Conservation (phyloP, 2,113 vertebrate genomes). For the Ia io region DNA sequence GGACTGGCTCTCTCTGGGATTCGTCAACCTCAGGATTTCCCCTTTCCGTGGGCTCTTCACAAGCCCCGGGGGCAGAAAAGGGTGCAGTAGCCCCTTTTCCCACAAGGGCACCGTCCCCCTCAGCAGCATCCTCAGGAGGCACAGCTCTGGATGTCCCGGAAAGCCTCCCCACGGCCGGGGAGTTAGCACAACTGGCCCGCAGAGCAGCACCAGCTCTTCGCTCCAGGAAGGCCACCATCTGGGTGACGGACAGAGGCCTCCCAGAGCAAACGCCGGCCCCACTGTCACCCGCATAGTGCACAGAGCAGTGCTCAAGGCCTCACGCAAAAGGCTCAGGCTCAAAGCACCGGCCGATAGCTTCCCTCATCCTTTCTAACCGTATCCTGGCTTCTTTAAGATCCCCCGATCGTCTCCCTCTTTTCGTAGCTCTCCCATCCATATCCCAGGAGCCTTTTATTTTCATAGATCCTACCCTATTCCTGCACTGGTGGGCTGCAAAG, state of each 20-base stretch:
- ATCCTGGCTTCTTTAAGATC: constrained; percentile 83
- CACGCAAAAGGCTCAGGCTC: constrained; percentile 80
- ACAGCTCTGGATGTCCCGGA: constrained; percentile 72
- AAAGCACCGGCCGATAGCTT: constrained; percentile 70
- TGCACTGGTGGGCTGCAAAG: constrained; percentile 88
- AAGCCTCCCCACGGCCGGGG: constrained; percentile 59
- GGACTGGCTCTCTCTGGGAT: constrained; percentile 84
- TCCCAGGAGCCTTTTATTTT: constrained; percentile 91
- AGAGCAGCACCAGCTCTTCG: constrained; percentile 84
- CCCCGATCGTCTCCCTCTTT: constrained; percentile 87
- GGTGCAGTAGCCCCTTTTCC: constrained; percentile 40
- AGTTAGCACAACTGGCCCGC: constrained; percentile 76
- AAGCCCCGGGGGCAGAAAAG: constrained; percentile 12
- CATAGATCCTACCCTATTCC: constrained; percentile 80
- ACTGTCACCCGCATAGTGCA: constrained; percentile 68
- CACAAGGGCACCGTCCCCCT: too few relatives aligned
- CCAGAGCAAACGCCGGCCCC: constrained; percentile 64
- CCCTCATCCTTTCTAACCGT: constrained; percentile 82
- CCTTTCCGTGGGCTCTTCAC: constrained; percentile 58
- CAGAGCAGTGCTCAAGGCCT: constrained; percentile 82
- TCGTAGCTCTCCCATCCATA: constrained; percentile 86
- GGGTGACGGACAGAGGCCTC: constrained; percentile 88
- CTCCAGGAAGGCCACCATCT: constrained; percentile 95
- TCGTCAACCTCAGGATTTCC: constrained; percentile 47
- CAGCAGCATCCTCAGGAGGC: background rate